These are phyloP conservation scores for Eristalis pertinax DNA, from an alignment of 2,888 invertebrate genomes.

Conservation along the genomic window DNA sequence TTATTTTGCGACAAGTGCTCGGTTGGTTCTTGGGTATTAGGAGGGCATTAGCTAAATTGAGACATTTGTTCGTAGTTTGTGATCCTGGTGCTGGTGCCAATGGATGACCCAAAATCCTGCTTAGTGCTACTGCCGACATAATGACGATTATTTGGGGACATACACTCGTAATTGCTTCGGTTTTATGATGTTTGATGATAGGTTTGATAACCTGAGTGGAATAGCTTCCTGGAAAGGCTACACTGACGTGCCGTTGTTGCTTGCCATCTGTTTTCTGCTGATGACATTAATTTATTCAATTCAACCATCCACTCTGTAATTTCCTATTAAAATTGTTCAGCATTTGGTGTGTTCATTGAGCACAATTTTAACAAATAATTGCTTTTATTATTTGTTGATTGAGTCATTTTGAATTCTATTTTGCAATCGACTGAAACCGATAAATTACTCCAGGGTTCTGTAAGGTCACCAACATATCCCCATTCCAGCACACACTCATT, in stretches of 20 bases:
- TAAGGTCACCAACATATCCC: too few relatives aligned
- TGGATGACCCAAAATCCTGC: neutral
- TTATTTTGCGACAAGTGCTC: too few relatives aligned
- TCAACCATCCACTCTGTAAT: neutral
- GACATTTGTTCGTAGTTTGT: neutral
- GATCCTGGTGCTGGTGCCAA: neutral
- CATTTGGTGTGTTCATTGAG: neutral
- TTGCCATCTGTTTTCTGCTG: neutral
- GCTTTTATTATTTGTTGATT: neutral
- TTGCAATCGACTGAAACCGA: neutral
- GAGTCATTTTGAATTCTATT: neutral
- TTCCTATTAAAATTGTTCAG: too few relatives aligned
- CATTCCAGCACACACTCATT: too few relatives aligned
- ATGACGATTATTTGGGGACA: neutral
- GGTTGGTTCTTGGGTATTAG: too few relatives aligned
- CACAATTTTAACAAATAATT: too few relatives aligned
- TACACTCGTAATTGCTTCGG: neutral
- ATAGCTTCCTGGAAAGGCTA: neutral
- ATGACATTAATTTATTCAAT: neutral
- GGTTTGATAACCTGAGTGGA: neutral
- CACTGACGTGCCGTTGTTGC: neutral
- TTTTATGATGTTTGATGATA: neutral
- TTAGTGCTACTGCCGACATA: neutral
- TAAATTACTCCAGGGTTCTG: neutral
- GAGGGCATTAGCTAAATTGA: neutral